Evolutionary conservation across 2,888 invertebrate genomes (phyloP), one percentile per base, ranked within the genome.

Genomic region (Dioctria linearis): DNA sequence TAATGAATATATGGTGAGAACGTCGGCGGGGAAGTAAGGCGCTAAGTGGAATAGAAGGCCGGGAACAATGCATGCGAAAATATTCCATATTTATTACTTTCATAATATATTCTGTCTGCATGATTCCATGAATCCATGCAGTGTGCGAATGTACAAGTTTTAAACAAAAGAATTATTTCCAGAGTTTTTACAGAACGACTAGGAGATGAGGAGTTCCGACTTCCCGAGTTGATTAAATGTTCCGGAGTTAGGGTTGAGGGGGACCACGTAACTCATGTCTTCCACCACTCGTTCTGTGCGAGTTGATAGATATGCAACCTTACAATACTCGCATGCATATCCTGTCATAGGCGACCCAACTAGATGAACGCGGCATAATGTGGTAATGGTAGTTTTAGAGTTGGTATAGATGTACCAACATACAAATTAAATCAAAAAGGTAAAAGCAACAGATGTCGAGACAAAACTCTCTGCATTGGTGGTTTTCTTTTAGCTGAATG

Each of bases 391-490:
- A 9, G 39, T 63, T 40, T 63, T 37, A 63, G 63, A 40, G 37
- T 63, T 63, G 46, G 46, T 8, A 6, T 8, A 46, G 5, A 46
- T 6, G 8, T 9, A 9, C n/a, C 66, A 39, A 49, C 43, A 75
- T 80, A 59, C 80, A 75, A 79, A 79, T 79, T 67, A 57, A 76
- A 80, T 80, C 80, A 80, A 80, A 80, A 80, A 67, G 76, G 67
- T 76, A 76, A 76, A 80, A 80, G 80, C 76, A 76, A 80, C 76
- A 76, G 80, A 76, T 80, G 80, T 61, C 37, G 59, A 13, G 43
- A 66, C 46, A 42, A 43, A 43, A 54, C 54, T 13, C 66, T 42
- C 5, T 66, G 40, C 66, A 66, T 40, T 43, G 66, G 66, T 43
- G 66, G 66, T n/a, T 66, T 43, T 40, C 66, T 66, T 40, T 66